Evolutionary conservation across 1,140 invertebrate genomes (phyloP).

Genomic region (Gyrodactylus bullatarudis): DNA sequence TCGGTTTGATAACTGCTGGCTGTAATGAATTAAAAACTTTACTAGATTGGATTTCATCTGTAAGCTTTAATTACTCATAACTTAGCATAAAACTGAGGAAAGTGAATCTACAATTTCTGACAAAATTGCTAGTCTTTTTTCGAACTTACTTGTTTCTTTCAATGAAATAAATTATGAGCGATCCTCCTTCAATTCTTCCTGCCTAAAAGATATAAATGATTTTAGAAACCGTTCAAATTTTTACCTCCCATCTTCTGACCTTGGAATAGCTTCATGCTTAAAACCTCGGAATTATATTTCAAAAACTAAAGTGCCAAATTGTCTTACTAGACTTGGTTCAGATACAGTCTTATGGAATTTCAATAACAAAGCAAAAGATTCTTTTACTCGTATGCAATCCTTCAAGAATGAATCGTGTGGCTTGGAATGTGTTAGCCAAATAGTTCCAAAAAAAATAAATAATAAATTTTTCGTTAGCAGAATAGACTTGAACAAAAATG

Average conservation of each 20-base stretch:
- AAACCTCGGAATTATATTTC: not conserved
- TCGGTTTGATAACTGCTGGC: not conserved
- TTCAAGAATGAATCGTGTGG: not conserved
- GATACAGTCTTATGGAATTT: not conserved
- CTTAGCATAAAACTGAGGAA: not conserved
- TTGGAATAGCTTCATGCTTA: not conserved
- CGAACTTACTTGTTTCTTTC: not conserved
- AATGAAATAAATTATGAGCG: no score
- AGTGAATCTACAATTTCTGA: not conserved
- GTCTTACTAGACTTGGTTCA: not conserved
- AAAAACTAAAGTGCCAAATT: not conserved
- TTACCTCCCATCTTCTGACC: no score
- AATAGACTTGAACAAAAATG: not conserved
- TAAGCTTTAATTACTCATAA: not conserved
- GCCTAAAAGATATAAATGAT: no score
- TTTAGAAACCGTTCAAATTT: not conserved
- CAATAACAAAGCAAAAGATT: not conserved
- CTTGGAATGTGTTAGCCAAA: not conserved
- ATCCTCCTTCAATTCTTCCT: no score
- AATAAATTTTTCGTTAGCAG: not conserved
- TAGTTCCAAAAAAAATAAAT: not conserved
- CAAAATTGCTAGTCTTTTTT: not conserved
- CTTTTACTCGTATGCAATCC: not conserved
- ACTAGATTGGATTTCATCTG: not conserved
- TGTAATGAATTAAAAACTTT: not conserved